Evolutionary conservation across 2,113 vertebrate genomes (phyloP).

Genomic region (Abramis brama): DNA sequence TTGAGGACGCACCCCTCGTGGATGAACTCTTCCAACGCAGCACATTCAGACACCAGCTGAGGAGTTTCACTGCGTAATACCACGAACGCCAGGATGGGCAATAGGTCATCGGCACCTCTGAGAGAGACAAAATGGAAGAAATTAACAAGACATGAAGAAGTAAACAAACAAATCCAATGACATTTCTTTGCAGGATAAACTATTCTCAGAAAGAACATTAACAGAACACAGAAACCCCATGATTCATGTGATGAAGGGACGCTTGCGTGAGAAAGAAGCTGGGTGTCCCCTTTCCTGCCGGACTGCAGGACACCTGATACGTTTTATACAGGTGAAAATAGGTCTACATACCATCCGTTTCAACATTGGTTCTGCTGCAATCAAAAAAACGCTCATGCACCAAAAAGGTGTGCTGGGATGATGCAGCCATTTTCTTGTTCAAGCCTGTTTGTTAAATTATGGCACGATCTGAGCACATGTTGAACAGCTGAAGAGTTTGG

Average conservation of each 20-base stretch:
- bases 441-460: conserved; percentile 36
- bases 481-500: background rate
- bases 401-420: background rate
- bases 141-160: background rate
- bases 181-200: background rate
- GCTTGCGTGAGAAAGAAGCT: conserved; percentile 51
- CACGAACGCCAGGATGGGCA: conserved; percentile 94
- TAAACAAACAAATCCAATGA: background rate
- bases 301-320: conserved; percentile 46
- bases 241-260: background rate
- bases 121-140: background rate
- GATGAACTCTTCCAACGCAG: conserved; percentile 93
- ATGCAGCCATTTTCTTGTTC: background rate
- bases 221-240: background rate
- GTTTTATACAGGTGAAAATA: conserved; percentile 30
- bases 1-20: conserved; percentile 86
- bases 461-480: background rate
- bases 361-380: background rate
- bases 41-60: conserved; percentile 90
- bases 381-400: background rate
- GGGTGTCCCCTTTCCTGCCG: conserved; percentile 51
- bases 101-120: conserved; percentile 91
- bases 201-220: background rate
- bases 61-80: conserved; percentile 85
- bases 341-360: background rate